Evolutionary conservation across 2,888 invertebrate species (phyloP).

Genomic region (Acleris emargana): DNA sequence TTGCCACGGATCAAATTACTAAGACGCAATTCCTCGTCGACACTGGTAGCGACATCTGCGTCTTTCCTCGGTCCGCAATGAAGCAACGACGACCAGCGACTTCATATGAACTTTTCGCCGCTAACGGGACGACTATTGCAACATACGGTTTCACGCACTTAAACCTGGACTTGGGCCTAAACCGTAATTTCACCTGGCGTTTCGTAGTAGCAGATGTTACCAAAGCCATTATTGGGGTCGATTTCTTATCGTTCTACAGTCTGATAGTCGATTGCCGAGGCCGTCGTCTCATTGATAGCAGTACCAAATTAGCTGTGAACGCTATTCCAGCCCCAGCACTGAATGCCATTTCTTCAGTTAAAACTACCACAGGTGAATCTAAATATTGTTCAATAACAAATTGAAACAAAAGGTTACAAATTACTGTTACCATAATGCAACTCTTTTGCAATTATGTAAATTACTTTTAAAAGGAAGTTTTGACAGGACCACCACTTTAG

Average conservation of each 20-base stretch:
- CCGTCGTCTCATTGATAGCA: slow-evolving; percentile 36
- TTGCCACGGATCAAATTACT: slow-evolving; percentile 40
- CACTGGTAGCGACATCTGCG: too few relatives aligned
- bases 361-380: not conserved
- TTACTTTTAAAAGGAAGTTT: too few relatives aligned
- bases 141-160: not conserved
- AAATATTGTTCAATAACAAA: too few relatives aligned
- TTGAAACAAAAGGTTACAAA: too few relatives aligned
- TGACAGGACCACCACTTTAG: too few relatives aligned
- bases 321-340: not conserved
- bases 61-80: slow-evolving; percentile 25
- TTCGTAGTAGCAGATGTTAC: not conserved
- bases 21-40: too few relatives aligned
- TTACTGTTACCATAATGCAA: too few relatives aligned
- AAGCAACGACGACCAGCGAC: slow-evolving; percentile 32
- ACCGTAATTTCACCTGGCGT: not conserved
- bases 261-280: slow-evolving; percentile 5
- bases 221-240: not conserved
- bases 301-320: not conserved
- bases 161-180: not conserved
- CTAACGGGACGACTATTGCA: not conserved
- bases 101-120: slow-evolving; percentile 5
- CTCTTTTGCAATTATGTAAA: too few relatives aligned
- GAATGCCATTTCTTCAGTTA: not conserved
- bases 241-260: not conserved